Evolutionary conservation across 2,113 vertebrate genomes (phyloP).

Genomic region (Callopanchax toddi): DNA sequence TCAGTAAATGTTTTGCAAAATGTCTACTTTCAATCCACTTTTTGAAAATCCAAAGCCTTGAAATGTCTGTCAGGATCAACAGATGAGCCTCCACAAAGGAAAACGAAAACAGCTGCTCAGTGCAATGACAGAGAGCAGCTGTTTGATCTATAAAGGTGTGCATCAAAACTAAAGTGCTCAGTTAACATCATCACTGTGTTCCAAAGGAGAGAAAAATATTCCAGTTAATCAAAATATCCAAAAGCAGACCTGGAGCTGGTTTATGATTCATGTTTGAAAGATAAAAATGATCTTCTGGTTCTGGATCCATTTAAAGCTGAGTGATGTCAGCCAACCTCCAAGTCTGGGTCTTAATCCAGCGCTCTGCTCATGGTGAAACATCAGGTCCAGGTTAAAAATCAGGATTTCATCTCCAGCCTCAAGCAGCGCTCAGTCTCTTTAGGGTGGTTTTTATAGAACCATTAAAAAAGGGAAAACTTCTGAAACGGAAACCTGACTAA

Average conservation of each 20-base stretch:
- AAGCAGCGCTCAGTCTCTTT: neutral
- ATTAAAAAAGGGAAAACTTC: no score
- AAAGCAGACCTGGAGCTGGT: neutral
- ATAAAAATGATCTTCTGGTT: constrained; percentile 10
- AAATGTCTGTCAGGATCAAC: constrained; percentile 18
- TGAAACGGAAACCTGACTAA: no score
- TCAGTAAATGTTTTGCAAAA: neutral
- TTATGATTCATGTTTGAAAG: neutral
- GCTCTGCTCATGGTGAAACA: constrained; percentile 28
- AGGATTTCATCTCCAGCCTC: neutral
- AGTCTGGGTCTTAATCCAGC: neutral
- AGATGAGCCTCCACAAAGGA: neutral
- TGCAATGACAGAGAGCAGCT: constrained; percentile 21
- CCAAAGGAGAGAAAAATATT: neutral
- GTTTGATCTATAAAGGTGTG: constrained; percentile 3
- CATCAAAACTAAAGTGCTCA: no score
- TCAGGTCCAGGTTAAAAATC: constrained; percentile 4
- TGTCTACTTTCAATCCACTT: neutral
- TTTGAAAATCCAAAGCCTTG: neutral
- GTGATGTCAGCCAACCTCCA: constrained; percentile 2
- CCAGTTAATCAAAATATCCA: constrained; percentile 3
- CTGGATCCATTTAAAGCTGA: constrained; percentile 24
- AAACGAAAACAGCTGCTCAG: constrained; percentile 23
- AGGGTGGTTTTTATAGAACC: no score
- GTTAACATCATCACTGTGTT: neutral